Evolutionary conservation across 2,888 invertebrate genomes (phyloP).

Genomic region (Dimorphilus gyrociliatus): DNA sequence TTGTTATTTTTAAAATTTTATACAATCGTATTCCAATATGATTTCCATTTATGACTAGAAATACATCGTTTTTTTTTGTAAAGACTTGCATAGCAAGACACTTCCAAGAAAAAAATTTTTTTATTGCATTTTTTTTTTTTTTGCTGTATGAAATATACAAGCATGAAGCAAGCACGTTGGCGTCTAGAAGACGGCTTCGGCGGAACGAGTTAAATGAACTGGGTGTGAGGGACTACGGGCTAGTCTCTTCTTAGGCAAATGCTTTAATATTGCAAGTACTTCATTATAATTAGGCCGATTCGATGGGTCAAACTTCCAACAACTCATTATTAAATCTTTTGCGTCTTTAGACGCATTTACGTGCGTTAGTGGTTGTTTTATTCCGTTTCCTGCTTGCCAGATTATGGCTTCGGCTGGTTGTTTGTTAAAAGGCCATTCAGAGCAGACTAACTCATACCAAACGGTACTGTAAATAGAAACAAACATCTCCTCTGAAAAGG

Average conservation of each 20-base stretch:
- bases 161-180: no score
- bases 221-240: conserved; percentile 96
- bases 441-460: conserved; percentile 91
- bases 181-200: conserved; percentile 73
- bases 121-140: no score
- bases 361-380: conserved; percentile 77
- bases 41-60: no score
- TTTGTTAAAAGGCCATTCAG: conserved; percentile 86
- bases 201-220: conserved; percentile 82
- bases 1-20: no score
- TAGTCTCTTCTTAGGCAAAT: conserved; percentile 74
- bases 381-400: conserved; percentile 89
- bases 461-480: conserved; percentile 54
- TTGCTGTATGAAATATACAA: no score
- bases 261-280: conserved; percentile 62
- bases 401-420: conserved; percentile 82
- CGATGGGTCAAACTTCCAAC: conserved; percentile 73
- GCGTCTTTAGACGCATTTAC: conserved; percentile 87
- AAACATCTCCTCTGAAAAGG: background rate
- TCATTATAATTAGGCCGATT: conserved; percentile 80
- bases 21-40: no score
- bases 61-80: no score
- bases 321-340: conserved; percentile 86
- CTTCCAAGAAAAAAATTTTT: no score
- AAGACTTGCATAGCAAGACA: no score